phyloP scores from a whole-genome alignment of 2,888 invertebrate genomes.

The Campopleginae sp. region DNA sequence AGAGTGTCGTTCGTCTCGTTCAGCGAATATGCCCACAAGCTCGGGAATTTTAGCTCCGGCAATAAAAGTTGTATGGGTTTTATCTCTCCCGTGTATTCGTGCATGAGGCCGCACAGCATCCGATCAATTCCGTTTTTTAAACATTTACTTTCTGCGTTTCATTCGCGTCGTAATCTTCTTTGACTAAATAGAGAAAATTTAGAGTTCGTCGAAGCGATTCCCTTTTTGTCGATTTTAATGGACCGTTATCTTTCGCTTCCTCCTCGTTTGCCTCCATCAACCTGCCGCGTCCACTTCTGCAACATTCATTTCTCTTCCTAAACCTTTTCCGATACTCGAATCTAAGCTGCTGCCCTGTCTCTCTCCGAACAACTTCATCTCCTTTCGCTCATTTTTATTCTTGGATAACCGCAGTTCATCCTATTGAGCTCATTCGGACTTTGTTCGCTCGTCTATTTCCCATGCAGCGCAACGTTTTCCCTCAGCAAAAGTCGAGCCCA shows the following conservation, averaged over 20 bases:
- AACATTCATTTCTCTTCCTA: neutral
- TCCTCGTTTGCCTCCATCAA: neutral
- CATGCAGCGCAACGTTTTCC: constrained; percentile 38
- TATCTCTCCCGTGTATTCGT: neutral
- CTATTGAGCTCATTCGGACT: constrained; percentile 12
- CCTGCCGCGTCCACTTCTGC: neutral
- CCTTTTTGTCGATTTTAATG: neutral
- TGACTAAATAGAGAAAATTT: neutral
- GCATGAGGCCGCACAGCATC: neutral
- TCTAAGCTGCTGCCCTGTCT: neutral
- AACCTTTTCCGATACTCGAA: neutral
- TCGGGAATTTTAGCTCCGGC: no score
- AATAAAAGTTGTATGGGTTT: no score
- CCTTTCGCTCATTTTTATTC: neutral
- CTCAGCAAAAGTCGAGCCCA: constrained; percentile 5
- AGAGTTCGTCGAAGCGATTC: neutral
- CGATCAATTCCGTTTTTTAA: neutral
- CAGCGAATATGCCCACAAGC: neutral
- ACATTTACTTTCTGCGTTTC: neutral
- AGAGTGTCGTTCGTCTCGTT: neutral
- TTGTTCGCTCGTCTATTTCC: constrained; percentile 24
- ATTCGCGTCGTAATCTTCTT: neutral
- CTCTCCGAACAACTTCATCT: neutral
- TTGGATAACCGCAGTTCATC: neutral
- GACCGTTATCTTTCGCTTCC: neutral